phyloP scores from a whole-genome alignment of 2,888 invertebrate species.

The Mycalesis mineus region DNA sequence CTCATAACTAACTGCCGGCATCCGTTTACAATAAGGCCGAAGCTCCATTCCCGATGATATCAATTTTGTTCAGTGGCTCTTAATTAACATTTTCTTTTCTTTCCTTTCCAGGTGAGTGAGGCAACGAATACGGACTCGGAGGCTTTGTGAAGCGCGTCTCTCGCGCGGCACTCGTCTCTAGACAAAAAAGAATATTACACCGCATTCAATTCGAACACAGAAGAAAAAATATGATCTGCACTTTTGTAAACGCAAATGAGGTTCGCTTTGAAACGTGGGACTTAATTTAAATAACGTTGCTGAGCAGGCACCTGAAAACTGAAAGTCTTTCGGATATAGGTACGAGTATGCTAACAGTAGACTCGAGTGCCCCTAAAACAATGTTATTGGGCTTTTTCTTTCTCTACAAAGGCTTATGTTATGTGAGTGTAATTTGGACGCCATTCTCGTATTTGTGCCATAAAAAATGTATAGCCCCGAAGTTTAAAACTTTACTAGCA shows the following conservation, averaged over 20 bases:
- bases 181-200: constrained; percentile 73
- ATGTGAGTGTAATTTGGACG: background rate
- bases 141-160: constrained; percentile 55
- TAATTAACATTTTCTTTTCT: constrained; percentile 78
- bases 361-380: constrained; percentile 27
- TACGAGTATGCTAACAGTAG: constrained; percentile 28
- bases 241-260: constrained; percentile 74
- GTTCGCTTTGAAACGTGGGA: constrained; percentile 63
- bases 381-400: constrained; percentile 20
- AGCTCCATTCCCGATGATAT: constrained; percentile 66
- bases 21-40: constrained; percentile 64
- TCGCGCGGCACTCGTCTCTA: constrained; percentile 41
- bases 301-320: constrained; percentile 42
- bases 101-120: constrained; percentile 76
- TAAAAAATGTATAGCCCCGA: background rate
- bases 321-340: constrained; percentile 32
- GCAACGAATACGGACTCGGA: constrained; percentile 63
- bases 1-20: constrained; percentile 50
- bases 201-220: constrained; percentile 71
- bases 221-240: constrained; percentile 71
- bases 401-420: constrained; percentile 10
- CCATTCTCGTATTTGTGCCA: background rate
- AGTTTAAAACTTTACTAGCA: no score
- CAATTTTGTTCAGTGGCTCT: constrained; percentile 73
- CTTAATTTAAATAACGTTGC: constrained; percentile 63